phyloP scores from a whole-genome alignment of 2,113 vertebrate genomes.

The Coreoperca whiteheadi region DNA sequence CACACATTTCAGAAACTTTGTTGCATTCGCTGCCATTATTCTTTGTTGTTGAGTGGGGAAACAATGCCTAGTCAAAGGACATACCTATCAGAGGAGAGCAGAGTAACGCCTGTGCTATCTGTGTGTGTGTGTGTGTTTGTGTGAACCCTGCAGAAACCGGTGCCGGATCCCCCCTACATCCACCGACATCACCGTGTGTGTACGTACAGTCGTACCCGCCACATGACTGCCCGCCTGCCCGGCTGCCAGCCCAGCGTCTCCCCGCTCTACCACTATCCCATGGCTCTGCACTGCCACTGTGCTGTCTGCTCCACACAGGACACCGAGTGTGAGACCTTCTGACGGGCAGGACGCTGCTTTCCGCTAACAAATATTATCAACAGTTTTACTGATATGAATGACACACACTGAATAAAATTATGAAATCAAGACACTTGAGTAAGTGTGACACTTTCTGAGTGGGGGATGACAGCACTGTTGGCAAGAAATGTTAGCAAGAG shows the following conservation, averaged over 20 bases:
- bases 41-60: neutral
- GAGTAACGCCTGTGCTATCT: neutral
- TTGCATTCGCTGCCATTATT: neutral
- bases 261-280: constrained; percentile 82
- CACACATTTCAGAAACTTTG: too few species aligned
- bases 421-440: neutral
- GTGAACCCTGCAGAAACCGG: constrained; percentile 71
- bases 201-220: constrained; percentile 77
- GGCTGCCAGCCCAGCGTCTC: constrained; percentile 79
- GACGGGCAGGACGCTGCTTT: constrained; percentile 18
- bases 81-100: neutral
- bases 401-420: constrained; percentile 12
- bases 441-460: neutral
- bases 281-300: constrained; percentile 84
- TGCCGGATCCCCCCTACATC: constrained; percentile 80
- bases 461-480: neutral
- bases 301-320: constrained; percentile 80
- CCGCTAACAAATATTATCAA: neutral
- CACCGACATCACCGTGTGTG: constrained; percentile 82
- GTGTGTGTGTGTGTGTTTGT: constrained; percentile 10
- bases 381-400: neutral
- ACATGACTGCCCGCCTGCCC: constrained; percentile 77
- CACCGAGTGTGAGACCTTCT: constrained; percentile 85
- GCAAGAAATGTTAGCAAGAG: neutral
- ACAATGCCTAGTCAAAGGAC: neutral